phyloP scores from a whole-genome alignment of 2,797 vertebrate species.

The Lates japonicus region DNA sequence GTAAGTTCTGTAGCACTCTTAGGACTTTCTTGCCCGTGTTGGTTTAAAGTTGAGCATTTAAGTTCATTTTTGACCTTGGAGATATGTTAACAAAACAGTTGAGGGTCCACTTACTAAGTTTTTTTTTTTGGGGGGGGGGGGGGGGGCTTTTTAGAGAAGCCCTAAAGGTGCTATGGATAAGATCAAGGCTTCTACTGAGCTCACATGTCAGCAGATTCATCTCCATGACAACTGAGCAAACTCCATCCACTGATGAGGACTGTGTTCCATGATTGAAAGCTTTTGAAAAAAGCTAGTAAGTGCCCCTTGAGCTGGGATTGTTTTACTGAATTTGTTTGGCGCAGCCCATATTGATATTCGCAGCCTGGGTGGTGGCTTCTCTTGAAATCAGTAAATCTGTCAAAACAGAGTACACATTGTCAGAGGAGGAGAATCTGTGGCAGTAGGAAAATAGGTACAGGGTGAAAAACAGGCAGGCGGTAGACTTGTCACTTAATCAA shows the following conservation, averaged over 20 bases:
- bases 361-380: not conserved
- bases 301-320: not conserved
- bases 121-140: too few relatives aligned
- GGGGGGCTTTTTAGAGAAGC: not conserved
- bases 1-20: not conserved
- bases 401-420: slow-evolving; percentile 12
- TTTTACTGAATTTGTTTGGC: not conserved
- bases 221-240: not conserved
- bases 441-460: slow-evolving; percentile 8
- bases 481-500: slow-evolving; percentile 18
- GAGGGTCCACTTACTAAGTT: not conserved
- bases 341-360: not conserved
- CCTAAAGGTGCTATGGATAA: not conserved
- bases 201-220: not conserved
- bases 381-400: slow-evolving; percentile 20
- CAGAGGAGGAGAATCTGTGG: slow-evolving; percentile 8
- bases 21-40: not conserved
- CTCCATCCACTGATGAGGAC: not conserved
- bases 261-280: not conserved
- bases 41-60: not conserved
- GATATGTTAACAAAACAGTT: not conserved
- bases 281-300: not conserved
- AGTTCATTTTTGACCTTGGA: not conserved
- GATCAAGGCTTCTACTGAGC: not conserved
- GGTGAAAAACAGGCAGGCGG: slow-evolving; percentile 1